These are phyloP conservation scores for Danaus plexippus DNA, from an alignment of 1,140 invertebrate species.

Conservation along the genomic window DNA sequence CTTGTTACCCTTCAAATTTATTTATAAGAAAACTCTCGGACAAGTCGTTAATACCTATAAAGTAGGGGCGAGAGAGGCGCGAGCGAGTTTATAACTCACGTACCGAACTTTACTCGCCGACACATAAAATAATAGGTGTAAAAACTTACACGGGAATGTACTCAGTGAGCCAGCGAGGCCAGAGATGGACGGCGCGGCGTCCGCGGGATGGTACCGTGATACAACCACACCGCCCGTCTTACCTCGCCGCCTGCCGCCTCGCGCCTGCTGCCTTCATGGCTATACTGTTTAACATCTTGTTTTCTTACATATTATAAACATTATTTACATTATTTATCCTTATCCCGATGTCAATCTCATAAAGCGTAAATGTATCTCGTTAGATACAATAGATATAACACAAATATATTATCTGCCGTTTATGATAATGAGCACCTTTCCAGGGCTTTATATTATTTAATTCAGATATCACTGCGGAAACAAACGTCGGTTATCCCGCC, in stretches of 20 bases:
- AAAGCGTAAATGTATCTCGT: slow-evolving; percentile 25
- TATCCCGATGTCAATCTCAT: too few species aligned
- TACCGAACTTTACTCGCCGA: slow-evolving; percentile 71
- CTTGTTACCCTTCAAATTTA: slow-evolving; percentile 72
- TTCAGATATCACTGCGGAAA: slow-evolving; percentile 72
- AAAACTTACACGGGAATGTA: slow-evolving; percentile 72
- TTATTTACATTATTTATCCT: neutral
- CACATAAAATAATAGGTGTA: slow-evolving; percentile 73
- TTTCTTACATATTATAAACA: slow-evolving; percentile 4
- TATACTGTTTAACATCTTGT: neutral
- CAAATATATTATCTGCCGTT: slow-evolving; percentile 67
- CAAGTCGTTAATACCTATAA: slow-evolving; percentile 72
- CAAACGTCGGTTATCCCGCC: slow-evolving; percentile 67
- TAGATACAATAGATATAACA: slow-evolving; percentile 43
- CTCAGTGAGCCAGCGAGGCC: slow-evolving; percentile 61
- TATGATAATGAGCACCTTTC: slow-evolving; percentile 71
- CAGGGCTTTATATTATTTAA: slow-evolving; percentile 66
- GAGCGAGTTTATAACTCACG: slow-evolving; percentile 72
- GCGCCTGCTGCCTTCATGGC: neutral
- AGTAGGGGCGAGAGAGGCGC: slow-evolving; percentile 69
- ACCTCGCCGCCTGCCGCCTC: slow-evolving; percentile 11
- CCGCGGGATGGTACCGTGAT: slow-evolving; percentile 9
- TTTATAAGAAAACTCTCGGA: slow-evolving; percentile 72
- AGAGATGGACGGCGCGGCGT: slow-evolving; percentile 57
- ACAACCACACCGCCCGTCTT: slow-evolving; percentile 1